Evolutionary conservation across 2,797 vertebrate species (phyloP), one percentile per base, ranked within the genome.

Genomic region (Delichon dasypus): DNA sequence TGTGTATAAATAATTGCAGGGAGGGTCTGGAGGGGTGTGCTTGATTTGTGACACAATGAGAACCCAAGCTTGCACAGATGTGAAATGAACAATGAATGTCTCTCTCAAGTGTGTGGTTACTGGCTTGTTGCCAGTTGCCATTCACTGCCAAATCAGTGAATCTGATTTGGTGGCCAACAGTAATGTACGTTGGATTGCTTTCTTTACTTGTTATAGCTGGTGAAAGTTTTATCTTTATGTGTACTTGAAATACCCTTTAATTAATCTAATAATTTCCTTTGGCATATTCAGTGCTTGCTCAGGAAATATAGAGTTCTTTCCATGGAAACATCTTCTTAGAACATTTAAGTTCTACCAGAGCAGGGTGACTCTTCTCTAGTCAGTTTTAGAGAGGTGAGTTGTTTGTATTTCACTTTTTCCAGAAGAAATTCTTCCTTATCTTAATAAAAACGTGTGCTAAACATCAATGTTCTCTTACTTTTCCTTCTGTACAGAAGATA

Each of bases 401-500:
- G 32, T 85, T 54, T 50, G 42, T 57, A 54, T 50, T 44, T 75
- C 42, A n/a, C 11, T 27, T 71, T 80, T 18, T 45, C 25, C 34
- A 72, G 65, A 71, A 73, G 8, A 82, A 77, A 53, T 60, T 51
- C 10, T 20, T 61, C 27, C 26, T 34, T 65, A 14, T 36, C 5
- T 61, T 65, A 47, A 1, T 5, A 29, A 71, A 27, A 72, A 64
- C 0, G 0, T 48, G 36, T 0, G 2, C 29, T 48, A 25, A 89
- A 54, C 5, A 57, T 18, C 29, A 44, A 19, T 13, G 16, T 47
- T 88, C 29, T 76, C 44, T 16, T 50, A 5, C 32, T 73, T 76
- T 66, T 73, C 34, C 30, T 74, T 67, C 50, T 40, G 20, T 42
- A 47, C 5, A 34, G 6, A 85, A 40, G 29, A 40, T 21, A 45